These are phyloP conservation scores for Pammene fasciana DNA, from an alignment of 2,888 invertebrate species.

Conservation along the genomic window DNA sequence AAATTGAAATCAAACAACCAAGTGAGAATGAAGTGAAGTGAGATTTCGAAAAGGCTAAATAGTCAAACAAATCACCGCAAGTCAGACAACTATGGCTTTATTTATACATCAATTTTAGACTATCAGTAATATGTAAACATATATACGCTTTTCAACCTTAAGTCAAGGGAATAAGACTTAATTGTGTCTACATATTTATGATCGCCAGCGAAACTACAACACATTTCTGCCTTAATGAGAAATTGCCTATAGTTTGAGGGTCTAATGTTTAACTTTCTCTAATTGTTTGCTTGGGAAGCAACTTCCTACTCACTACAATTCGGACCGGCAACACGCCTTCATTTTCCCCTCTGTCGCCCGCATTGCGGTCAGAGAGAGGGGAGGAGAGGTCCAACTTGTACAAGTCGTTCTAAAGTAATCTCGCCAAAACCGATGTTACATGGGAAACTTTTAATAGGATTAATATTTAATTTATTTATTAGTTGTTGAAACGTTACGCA, in stretches of 20 bases:
- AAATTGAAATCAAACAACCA: too few relatives aligned
- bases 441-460: constrained; percentile 64
- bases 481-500: constrained; percentile 43
- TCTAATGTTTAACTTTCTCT: constrained; percentile 73
- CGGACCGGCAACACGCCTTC: constrained; percentile 49
- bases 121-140: constrained; percentile 12
- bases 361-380: constrained; percentile 38
- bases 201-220: constrained; percentile 39
- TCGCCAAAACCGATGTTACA: constrained; percentile 61
- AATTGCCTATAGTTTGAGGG: constrained; percentile 60
- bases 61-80: not conserved
- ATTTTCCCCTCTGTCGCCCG: constrained; percentile 21
- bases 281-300: constrained; percentile 71
- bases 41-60: too few relatives aligned
- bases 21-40: too few relatives aligned
- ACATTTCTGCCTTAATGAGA: constrained; percentile 57
- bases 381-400: constrained; percentile 46
- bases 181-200: not conserved
- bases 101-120: not conserved
- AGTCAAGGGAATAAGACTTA: not conserved
- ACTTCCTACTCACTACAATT: constrained; percentile 48
- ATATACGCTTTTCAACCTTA: not conserved
- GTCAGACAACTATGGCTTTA: constrained; percentile 1
- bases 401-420: constrained; percentile 58
- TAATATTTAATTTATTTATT: constrained; percentile 68